Evolutionary conservation across 2,888 invertebrate species (phyloP), one percentile per base, ranked within the genome.

Genomic region (Eupelmus urozonus): DNA sequence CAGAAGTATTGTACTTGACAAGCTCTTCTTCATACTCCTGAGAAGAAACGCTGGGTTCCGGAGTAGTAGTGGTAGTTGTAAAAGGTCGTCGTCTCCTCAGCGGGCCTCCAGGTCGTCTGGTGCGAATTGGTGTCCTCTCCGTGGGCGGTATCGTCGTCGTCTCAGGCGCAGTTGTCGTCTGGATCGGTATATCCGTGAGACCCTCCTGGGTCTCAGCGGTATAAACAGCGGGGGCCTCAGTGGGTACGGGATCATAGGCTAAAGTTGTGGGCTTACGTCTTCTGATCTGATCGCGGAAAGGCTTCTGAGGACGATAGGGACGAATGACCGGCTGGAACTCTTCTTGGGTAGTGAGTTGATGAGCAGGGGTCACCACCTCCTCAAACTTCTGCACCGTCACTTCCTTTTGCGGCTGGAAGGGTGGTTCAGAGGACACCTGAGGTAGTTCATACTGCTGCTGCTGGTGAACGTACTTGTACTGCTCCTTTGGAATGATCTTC

Each of bases 71-170:
- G 0, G 85, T 85, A 5, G 86, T 85, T 1, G 84, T 85, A 3
- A 86, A 84, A 1, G 85, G 85, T 9, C 85, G 83, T 57, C 87
- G 82, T 69, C 88, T 84, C 23, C 86, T 82, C n/a, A 82, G 29
- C 3, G 85, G 80, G 0, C 66, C 42, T 7, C 81, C 82, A 0
- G 88, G 87, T n/a, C 86, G 81, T 2, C 86, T 82, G 2, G 82
- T 82, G 73, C 85, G 83, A 0, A 82, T 9, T 1, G 29, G 11
- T 1, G 20, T 51, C 71, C 84, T 86, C 20, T 84, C 85, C 0
- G 80, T 65, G 11, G 34, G 70, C 29, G 76, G 75, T 45, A 81
- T 81, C 3, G 82, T 81, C 0, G 82, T 80, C 71, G 76, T 66
- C 65, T 85, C 83, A 20, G 85, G 84, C n/a, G 81, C 73, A 3